A percentile compares a stretch with the other conserved stretches of the same genome.
Conservation (phyloP, 2,113 vertebrate genomes). For the Sclerurus mexicanus region DNA sequence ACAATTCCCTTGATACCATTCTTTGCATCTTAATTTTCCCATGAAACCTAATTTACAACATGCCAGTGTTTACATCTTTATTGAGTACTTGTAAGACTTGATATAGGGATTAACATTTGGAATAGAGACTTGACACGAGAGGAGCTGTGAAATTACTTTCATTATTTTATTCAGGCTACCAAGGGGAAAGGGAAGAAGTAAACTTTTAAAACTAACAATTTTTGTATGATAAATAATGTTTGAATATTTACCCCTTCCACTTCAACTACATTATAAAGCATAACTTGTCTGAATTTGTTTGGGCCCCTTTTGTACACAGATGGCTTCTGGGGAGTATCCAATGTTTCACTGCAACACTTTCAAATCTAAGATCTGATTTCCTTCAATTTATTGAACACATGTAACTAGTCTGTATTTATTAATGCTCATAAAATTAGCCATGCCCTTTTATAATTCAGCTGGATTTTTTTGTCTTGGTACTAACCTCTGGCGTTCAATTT, state of each 20-base stretch:
- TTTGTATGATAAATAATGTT: background rate
- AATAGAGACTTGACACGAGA: background rate
- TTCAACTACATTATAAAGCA: background rate
- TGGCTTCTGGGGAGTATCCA: background rate
- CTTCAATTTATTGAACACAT: background rate
- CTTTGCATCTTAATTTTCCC: conserved; percentile 28
- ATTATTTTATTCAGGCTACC: background rate
- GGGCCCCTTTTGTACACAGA: background rate
- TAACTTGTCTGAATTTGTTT: background rate
- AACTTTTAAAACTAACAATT: background rate
- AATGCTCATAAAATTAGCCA: background rate
- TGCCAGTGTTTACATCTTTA: conserved; percentile 4
- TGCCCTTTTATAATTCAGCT: background rate
- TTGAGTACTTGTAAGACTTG: background rate
- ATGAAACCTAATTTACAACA: conserved; percentile 22
- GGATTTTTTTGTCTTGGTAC: background rate
- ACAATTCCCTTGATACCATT: background rate
- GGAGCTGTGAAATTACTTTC: background rate
- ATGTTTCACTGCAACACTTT: background rate
- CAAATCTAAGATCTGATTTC: background rate
- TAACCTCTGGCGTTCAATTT: background rate
- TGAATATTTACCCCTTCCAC: background rate
- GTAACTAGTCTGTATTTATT: background rate
- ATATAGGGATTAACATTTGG: background rate
- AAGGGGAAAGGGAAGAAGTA: background rate